phyloP scores from a whole-genome alignment of 2,113 vertebrate genomes.

The Megatriorchis doriae region DNA sequence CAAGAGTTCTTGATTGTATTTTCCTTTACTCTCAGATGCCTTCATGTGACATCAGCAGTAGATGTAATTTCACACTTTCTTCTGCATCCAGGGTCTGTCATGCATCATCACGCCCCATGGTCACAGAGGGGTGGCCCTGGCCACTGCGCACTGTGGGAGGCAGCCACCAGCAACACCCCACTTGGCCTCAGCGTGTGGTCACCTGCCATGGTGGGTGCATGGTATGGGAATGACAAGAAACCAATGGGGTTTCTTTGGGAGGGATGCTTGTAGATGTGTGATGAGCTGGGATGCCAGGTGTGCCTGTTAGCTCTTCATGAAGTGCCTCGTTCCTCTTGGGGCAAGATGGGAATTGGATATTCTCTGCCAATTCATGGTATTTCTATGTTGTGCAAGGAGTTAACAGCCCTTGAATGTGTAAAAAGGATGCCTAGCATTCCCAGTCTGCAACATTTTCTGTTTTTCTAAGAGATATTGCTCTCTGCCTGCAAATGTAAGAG shows the following conservation, averaged over 20 bases:
- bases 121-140: too few species aligned
- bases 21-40: not conserved
- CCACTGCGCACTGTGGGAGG: accelerated
- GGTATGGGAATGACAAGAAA: not conserved
- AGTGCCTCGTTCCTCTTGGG: not conserved
- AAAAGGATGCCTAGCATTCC: not conserved
- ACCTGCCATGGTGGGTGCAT: not conserved
- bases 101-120: accelerated
- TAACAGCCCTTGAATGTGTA: not conserved
- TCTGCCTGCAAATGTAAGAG: not conserved
- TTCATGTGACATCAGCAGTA: accelerated
- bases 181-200: not conserved
- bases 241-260: not conserved
- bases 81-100: not conserved
- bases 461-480: not conserved
- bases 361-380: accelerated
- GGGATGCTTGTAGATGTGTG: not conserved
- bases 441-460: not conserved
- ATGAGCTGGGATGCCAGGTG: too few species aligned
- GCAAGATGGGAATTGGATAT: too few species aligned
- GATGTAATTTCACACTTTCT: not conserved
- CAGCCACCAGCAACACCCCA: too few species aligned
- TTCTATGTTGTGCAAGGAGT: not conserved
- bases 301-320: not conserved
- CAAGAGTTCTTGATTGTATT: not conserved